Conservation (phyloP, 2,888 invertebrate species). For the Osmoderma eremita region DNA sequence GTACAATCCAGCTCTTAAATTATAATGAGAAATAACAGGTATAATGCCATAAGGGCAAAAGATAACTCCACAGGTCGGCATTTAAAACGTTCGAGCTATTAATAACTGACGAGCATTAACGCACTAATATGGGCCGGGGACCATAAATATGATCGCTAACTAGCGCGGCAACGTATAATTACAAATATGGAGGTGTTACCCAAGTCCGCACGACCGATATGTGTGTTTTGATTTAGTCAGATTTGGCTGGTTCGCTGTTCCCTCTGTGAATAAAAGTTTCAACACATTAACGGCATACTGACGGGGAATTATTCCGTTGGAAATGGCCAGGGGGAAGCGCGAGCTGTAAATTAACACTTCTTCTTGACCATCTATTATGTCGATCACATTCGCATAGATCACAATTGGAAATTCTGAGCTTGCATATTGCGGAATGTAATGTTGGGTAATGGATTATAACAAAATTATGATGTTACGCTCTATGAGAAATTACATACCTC, state of each 20-base stretch:
- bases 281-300: conserved; percentile 35
- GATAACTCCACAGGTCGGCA: conserved; percentile 38
- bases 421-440: conserved; percentile 1
- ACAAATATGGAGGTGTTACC: conserved; percentile 54
- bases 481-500: too few relatives aligned
- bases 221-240: conserved; percentile 45
- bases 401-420: conserved; percentile 26
- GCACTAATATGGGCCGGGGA: conserved; percentile 57
- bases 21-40: conserved; percentile 39
- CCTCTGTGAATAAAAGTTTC: conserved; percentile 37
- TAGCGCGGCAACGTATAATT: conserved; percentile 55
- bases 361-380: conserved; percentile 24
- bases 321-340: conserved; percentile 24
- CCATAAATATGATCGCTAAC: conserved; percentile 57
- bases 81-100: conserved; percentile 51
- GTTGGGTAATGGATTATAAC: not conserved
- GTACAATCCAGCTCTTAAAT: conserved; percentile 23
- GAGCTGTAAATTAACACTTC: conserved; percentile 34
- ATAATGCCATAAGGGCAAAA: conserved; percentile 40
- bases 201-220: conserved; percentile 53
- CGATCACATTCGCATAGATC: conserved; percentile 35
- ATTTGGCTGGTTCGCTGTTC: conserved; percentile 23
- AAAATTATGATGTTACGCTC: too few relatives aligned
- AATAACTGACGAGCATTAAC: conserved; percentile 57
- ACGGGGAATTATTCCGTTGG: conserved; percentile 32